A percentile compares a stretch with the other conserved stretches of the same genome.
These are phyloP conservation scores for Sciurus niger DNA, from an alignment of 2,113 vertebrate genomes.

Conservation along the genomic window DNA sequence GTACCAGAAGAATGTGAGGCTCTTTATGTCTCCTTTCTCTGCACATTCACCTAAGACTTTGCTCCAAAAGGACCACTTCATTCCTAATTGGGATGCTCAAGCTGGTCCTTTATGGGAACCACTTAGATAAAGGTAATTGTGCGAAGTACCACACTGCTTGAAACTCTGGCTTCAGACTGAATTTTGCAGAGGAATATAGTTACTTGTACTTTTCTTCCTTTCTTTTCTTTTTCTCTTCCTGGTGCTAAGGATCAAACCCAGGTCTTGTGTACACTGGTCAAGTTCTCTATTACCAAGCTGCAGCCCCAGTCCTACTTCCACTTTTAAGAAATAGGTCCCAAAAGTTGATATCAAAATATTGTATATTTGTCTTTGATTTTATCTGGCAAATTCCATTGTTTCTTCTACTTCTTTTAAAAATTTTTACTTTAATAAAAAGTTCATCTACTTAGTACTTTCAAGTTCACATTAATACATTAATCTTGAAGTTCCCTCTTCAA, in stretches of 20 bases:
- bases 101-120: not conserved
- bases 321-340: slow-evolving; percentile 58
- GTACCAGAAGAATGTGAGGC: not conserved
- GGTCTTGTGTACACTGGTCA: not conserved
- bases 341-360: not conserved
- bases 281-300: not conserved
- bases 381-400: not conserved
- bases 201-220: not conserved
- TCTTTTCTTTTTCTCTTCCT: not conserved
- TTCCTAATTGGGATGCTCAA: slow-evolving; percentile 2
- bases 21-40: not conserved
- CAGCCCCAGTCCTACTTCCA: not conserved
- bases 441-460: slow-evolving; percentile 21
- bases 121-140: not conserved
- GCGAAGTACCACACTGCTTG: not conserved
- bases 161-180: not conserved
- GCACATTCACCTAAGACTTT: not conserved
- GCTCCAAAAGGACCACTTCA: not conserved
- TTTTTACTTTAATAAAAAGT: not conserved
- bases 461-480: slow-evolving; percentile 16
- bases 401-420: not conserved
- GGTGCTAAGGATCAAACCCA: not conserved
- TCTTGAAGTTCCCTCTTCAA: slow-evolving; percentile 36
- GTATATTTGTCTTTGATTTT: slow-evolving; percentile 41
- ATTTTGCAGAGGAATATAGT: not conserved